Evolutionary conservation across 64 coral and sea anemone genomes (phyloP), one percentile per base, ranked within the genome.

Genomic region (Hydrozoanthus tunicans): DNA sequence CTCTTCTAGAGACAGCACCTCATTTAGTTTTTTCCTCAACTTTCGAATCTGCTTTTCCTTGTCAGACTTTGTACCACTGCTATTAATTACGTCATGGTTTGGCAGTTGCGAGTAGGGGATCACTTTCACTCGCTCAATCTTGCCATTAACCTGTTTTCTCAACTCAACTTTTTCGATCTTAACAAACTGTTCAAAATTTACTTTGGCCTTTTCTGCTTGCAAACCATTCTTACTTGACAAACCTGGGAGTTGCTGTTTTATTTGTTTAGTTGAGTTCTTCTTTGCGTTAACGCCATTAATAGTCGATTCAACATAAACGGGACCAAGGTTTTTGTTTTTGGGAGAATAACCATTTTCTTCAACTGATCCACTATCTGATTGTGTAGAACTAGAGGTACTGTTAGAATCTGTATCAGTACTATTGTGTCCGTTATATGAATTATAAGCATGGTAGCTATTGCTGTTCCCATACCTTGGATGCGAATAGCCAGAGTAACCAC

Each of bases 11-110:
- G 56, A 80, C 70, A 80, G 86, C 58, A 98, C 92, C 78, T 94
- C 96, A 80, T 79, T 84, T 90, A 98, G 81, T 70, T 98, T 98
- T 90, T 98, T 98, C 90, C 82, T 98, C 80, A 98, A 59, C 75
- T 98, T 98, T 59, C 96, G 93, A 24, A 94, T 86, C 59, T 92
- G 90, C 63, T 98, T 98, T 2, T 98, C 96, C 79, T 90, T 90
- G 58, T 98, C 96, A 23, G 66, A 89, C 58, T 94, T 98, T 60
- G 61, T 65, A 9, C 61, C 58, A 12, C 20, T 64, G 17, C 66
- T 66, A 80, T 27, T 90, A 11, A 59, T 59, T 23, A 15, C 80
- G 27, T 68, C 64, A 60, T 79, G 74, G 89, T 79, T 80, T 51
- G 74, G 3, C 67, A 65, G 56, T 53, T 90, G 61, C 5, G 78